These are phyloP conservation scores for Engystomops pustulosus DNA, from an alignment of 2,113 vertebrate species.

Conservation along the genomic window DNA sequence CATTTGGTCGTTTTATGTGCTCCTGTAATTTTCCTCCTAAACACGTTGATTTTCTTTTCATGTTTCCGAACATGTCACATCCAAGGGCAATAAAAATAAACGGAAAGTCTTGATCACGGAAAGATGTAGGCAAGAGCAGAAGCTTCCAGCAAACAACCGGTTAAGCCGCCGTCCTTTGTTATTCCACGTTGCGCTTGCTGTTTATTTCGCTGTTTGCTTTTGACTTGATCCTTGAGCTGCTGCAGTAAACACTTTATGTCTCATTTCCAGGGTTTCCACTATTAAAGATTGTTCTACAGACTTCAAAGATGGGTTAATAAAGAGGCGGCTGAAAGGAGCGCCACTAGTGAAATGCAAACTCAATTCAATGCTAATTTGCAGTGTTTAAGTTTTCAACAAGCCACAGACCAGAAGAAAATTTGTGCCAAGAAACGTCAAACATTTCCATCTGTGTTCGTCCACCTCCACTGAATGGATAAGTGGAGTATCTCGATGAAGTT, in stretches of 20 bases:
- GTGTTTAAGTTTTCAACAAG: constrained; percentile 56
- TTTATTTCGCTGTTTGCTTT: constrained; percentile 17
- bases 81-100: background rate
- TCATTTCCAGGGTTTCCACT: constrained; percentile 11
- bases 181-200: background rate
- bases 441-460: constrained; percentile 52
- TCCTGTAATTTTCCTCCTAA: background rate
- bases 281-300: constrained; percentile 24
- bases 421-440: constrained; percentile 52
- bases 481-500: background rate
- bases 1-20: background rate
- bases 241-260: background rate
- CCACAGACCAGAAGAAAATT: constrained; percentile 45
- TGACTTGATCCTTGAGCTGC: constrained; percentile 1
- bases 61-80: background rate
- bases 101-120: background rate
- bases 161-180: background rate
- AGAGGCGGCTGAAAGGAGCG: background rate
- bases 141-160: background rate
- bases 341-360: constrained; percentile 40
- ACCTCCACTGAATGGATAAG: constrained; percentile 24
- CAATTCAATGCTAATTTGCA: constrained; percentile 56
- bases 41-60: background rate
- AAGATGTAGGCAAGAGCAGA: background rate
- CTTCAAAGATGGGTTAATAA: background rate